These are phyloP conservation scores for Sebastes paucispinis DNA, from an alignment of 2,797 vertebrate species.

Conservation along the genomic window DNA sequence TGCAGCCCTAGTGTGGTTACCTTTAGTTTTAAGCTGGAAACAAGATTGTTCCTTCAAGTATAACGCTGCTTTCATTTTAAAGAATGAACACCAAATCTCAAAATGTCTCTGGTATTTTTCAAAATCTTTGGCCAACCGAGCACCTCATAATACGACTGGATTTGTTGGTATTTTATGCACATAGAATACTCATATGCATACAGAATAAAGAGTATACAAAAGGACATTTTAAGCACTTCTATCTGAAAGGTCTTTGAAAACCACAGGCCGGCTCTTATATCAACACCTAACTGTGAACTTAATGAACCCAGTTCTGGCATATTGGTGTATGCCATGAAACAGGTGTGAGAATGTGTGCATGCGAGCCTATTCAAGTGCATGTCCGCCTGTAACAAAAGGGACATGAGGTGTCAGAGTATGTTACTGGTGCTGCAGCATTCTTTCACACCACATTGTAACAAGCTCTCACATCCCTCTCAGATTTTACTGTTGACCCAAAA, in stretches of 20 bases:
- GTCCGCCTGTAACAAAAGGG: constrained; percentile 41
- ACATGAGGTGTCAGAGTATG: constrained; percentile 59
- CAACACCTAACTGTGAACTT: constrained; percentile 28
- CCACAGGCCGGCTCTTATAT: neutral
- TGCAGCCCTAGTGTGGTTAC: too few species aligned
- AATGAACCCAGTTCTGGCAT: constrained; percentile 42
- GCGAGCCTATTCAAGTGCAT: constrained; percentile 17
- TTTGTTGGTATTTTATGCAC: neutral
- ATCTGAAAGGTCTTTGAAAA: constrained; percentile 17
- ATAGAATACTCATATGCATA: neutral
- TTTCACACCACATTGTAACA: constrained; percentile 71
- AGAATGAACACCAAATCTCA: neutral
- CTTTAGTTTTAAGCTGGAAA: neutral
- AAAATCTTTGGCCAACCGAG: neutral
- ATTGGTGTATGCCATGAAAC: constrained; percentile 40
- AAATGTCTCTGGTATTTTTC: neutral
- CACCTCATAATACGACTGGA: neutral
- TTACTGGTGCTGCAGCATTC: constrained; percentile 48
- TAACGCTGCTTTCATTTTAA: neutral
- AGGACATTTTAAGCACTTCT: neutral
- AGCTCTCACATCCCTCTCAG: constrained; percentile 59
- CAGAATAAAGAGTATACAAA: neutral
- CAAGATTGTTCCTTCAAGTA: neutral
- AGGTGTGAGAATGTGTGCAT: constrained; percentile 56
- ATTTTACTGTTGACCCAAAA: constrained; percentile 71